Base-by-base conservation (phyloP, 2,797 vertebrate species). In the Coranthus polyacanthus region DNA sequence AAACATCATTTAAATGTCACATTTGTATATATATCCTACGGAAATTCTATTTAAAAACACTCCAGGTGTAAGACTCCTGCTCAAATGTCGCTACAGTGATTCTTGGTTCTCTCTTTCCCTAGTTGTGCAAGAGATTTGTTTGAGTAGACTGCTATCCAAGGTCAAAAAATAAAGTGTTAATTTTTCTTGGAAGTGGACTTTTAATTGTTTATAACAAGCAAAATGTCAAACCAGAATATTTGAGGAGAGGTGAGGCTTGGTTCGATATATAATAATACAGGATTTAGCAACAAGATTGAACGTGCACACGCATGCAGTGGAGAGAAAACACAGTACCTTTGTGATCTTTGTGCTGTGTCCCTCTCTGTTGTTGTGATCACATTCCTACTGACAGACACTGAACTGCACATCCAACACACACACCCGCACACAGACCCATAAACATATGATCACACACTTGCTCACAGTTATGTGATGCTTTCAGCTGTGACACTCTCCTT, bases 201-300 rank as follows among this genome's bases (percentile, higher is more conserved):
- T 18, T 34, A 2, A 11, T 61, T 63, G 74, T 85, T 81, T 75
- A 59, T 37, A 73, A 62, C 38, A 26, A 75, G 52, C 26, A 71
- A 65, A 78, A 75, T 65, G 66, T 77, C 68, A 68, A 62, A 55
- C 49, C 60, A 26, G 44, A 55, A 20, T 52, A 32, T 34, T 47
- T 17, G 37, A 60, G 43, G 4, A 39, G 45, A 32, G 22, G 49
- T 59, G 51, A 62, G 44, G 34, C 44, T 41, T 2, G 13, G 52
- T 72, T 82, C 18, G 81, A 42, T 73, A 68, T 70, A 75, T 85
- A 73, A 72, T 81, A 68, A 69, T 70, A 44, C 52, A 62, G 32
- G 20, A 18, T 49, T 32, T 8, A 32, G 10, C 29, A 32, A 1
- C 26, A 56, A 70, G 59, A 39, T 65, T 7, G 58, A 21, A 56